Evolutionary conservation across 2,113 vertebrate genomes (phyloP).

Genomic region (Noctilio leporinus): DNA sequence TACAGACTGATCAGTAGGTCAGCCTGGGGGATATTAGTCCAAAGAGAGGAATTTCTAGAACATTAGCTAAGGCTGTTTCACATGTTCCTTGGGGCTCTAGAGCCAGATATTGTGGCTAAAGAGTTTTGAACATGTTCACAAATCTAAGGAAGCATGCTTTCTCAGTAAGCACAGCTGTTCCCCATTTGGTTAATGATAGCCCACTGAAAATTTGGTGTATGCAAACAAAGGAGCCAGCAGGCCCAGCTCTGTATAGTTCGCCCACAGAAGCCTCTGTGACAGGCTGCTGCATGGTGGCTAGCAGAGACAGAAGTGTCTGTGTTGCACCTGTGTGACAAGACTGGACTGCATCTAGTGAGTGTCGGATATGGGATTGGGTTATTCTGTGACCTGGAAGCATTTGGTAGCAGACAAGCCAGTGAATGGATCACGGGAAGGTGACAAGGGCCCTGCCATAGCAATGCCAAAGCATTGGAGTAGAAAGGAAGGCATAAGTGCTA

Average conservation of each 20-base stretch:
- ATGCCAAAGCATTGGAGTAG: neutral
- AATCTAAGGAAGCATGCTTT: constrained; percentile 71
- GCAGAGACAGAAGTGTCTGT: neutral
- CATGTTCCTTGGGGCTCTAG: neutral
- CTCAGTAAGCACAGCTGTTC: constrained; percentile 82
- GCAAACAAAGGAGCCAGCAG: constrained; percentile 50
- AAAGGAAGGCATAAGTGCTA: neutral
- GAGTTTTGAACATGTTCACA: constrained; percentile 73
- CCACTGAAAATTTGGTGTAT: constrained; percentile 74
- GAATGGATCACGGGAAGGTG: neutral
- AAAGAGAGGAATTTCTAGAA: neutral
- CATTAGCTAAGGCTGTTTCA: neutral
- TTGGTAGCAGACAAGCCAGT: neutral
- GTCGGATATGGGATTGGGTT: neutral
- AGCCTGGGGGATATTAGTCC: neutral
- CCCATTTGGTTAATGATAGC: constrained; percentile 82
- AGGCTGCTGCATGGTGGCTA: neutral
- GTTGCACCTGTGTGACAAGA: neutral
- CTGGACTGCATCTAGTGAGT: neutral
- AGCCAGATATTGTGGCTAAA: constrained; percentile 24
- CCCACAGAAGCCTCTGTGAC: neutral
- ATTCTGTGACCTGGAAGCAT: neutral
- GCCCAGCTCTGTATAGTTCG: neutral
- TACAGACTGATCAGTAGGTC: neutral
- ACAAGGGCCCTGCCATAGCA: neutral